Evolutionary conservation across 2,888 invertebrate genomes (phyloP), one percentile per base, ranked within the genome.

Genomic region (Epirrita christyi): DNA sequence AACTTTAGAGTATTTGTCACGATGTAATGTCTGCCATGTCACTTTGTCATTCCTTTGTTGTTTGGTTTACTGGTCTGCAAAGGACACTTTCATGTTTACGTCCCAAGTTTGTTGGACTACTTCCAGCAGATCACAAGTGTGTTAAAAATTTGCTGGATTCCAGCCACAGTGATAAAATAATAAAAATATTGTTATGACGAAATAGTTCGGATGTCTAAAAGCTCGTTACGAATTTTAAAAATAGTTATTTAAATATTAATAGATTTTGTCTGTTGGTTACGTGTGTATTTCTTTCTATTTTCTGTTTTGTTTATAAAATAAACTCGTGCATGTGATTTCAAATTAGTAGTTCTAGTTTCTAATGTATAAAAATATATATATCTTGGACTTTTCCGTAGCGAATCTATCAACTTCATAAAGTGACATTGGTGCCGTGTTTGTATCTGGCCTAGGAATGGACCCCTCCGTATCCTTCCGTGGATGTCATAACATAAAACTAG

Each of bases 21-120:
- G 28, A 28, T 48, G 14, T 37, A 45, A 53, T 40, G 32, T 54
- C 37, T 34, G 29, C 11, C 21, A 42, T 50, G 54, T 36, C 58
- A 49, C 34, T 55, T 55, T 67, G 54, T 54, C 55, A 55, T 56
- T 51, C 59, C 57, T 67, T 67, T 70, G 66, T 68, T 63, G 61
- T 63, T 60, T 63, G 54, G 53, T 61, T 74, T 73, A 78, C 78
- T 73, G 68, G 68, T 72, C 73, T 77, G 78, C 68, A 74, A 72
- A 78, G 73, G 78, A 78, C 77, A 71, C 65, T 78, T 83, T 78
- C 83, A 77, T 81, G 83, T 83, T 85, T 80, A 74, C 75, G 76
- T 68, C 66, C 58, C 61, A 80, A 86, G 72, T 86, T 85, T 80
- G 79, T 87, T 88, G 89, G 88, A 85, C 67, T 73, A 66, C 62